Evolutionary conservation across 2,888 invertebrate genomes (phyloP).

Genomic region (Drosophila maculinotata): DNA sequence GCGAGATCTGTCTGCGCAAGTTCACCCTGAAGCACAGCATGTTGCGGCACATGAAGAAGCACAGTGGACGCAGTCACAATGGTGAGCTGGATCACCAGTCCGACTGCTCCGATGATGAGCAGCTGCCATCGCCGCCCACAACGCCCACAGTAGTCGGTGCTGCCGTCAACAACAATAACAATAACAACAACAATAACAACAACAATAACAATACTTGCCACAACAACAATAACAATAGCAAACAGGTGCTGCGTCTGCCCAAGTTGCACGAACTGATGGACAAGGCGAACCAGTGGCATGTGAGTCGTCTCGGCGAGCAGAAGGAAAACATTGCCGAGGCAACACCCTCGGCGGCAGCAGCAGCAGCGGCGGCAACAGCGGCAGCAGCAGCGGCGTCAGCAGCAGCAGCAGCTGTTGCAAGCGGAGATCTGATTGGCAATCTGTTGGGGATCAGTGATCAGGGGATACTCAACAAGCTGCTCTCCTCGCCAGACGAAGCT

Average conservation of each 20-base stretch:
- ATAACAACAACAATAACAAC: constrained; percentile 44
- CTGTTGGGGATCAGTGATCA: constrained; percentile 94
- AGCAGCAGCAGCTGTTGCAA: constrained; percentile 72
- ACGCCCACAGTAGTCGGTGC: constrained; percentile 42
- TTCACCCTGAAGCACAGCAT: constrained; percentile 98
- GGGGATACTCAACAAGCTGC: constrained; percentile 92
- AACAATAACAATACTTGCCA: constrained; percentile 24
- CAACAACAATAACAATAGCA: constrained; percentile 24
- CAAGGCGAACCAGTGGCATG: constrained; percentile 82
- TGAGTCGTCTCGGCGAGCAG: constrained; percentile 79
- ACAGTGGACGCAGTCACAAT: constrained; percentile 88
- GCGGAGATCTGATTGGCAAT: constrained; percentile 92
- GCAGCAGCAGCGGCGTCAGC: constrained; percentile 78
- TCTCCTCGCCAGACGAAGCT: constrained; percentile 93
- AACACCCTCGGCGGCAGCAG: constrained; percentile 33
- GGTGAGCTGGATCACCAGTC: constrained; percentile 72
- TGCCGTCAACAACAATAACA: constrained; percentile 42
- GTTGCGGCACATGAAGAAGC: constrained; percentile 96
- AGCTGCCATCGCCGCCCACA: constrained; percentile 66
- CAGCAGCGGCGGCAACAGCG: constrained; percentile 68
- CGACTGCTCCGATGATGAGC: constrained; percentile 85
- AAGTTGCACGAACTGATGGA: constrained; percentile 83
- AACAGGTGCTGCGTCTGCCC: constrained; percentile 70
- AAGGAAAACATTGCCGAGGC: constrained; percentile 81
- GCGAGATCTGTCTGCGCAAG: constrained; percentile 93